These are phyloP conservation scores for Characodon lateralis DNA, from an alignment of 2,797 vertebrate species.

Conservation along the genomic window DNA sequence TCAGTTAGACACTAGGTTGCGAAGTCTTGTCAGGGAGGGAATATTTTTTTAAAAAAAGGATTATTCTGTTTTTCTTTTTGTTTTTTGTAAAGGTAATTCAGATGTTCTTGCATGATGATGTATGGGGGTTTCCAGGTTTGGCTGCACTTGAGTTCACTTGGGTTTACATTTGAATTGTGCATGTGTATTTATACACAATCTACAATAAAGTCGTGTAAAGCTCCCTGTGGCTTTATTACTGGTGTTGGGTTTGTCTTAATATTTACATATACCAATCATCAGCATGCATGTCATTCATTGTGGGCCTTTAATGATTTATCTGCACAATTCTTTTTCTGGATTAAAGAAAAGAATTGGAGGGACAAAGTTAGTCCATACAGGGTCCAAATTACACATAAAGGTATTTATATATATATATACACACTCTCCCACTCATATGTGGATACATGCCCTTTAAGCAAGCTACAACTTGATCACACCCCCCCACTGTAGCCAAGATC, in stretches of 20 bases:
- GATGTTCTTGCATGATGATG: conserved; percentile 94
- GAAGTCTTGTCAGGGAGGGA: conserved; percentile 85
- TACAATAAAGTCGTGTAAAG: conserved; percentile 99
- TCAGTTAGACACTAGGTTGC: conserved; percentile 56
- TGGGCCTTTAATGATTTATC: neutral
- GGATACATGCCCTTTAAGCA: too few species aligned
- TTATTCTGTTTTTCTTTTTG: conserved; percentile 66
- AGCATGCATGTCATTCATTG: too few species aligned
- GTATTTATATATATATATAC: too few species aligned
- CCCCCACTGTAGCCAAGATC: too few species aligned
- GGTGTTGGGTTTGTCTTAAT: conserved; percentile 1
- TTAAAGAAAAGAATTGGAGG: too few species aligned
- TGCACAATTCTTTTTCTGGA: neutral
- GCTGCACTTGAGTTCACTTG: conserved; percentile 99
- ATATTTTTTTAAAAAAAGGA: conserved; percentile 84
- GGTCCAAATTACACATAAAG: too few species aligned
- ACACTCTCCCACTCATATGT: too few species aligned
- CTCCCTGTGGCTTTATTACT: conserved; percentile 77
- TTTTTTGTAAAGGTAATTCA: conserved; percentile 69
- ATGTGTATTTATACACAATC: conserved; percentile 99
- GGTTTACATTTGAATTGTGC: conserved; percentile 99
- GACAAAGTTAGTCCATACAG: too few species aligned
- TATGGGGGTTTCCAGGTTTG: conserved; percentile 89
- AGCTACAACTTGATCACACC: too few species aligned
- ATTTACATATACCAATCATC: neutral